Conservation (phyloP, 2,797 vertebrate species). For the Sciaenops ocellatus region DNA sequence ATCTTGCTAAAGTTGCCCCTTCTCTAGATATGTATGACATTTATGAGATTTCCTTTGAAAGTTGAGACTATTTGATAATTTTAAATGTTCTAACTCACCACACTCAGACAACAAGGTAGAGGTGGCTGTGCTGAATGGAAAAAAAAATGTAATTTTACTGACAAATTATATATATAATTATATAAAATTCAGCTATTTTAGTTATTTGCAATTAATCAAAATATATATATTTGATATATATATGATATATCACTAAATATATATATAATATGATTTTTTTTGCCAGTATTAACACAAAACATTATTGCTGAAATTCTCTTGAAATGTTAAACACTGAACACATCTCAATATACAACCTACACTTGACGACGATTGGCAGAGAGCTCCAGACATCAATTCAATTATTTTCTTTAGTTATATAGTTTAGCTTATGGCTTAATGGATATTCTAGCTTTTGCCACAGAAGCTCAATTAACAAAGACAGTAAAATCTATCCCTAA, state of each 20-base stretch:
- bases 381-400: conserved; percentile 1
- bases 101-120: neutral
- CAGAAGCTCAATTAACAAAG: conserved; percentile 49
- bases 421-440: conserved; percentile 45
- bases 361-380: neutral
- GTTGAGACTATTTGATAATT: neutral
- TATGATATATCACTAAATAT: no score
- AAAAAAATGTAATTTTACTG: neutral
- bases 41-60: neutral
- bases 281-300: neutral
- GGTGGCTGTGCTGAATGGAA: neutral
- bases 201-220: neutral
- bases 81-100: no score
- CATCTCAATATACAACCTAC: neutral
- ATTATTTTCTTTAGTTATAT: conserved; percentile 30
- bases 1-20: no score
- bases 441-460: conserved; percentile 9
- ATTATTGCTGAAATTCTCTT: neutral
- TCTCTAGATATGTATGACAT: no score
- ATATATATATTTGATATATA: no score
- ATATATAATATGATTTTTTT: no score
- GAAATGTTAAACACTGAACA: neutral
- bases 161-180: neutral
- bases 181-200: neutral
- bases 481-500: conserved; percentile 39